A percentile compares a stretch with the other conserved stretches of the same genome.
Conservation (phyloP, 2,888 invertebrate species). For the Catocala fraxini region DNA sequence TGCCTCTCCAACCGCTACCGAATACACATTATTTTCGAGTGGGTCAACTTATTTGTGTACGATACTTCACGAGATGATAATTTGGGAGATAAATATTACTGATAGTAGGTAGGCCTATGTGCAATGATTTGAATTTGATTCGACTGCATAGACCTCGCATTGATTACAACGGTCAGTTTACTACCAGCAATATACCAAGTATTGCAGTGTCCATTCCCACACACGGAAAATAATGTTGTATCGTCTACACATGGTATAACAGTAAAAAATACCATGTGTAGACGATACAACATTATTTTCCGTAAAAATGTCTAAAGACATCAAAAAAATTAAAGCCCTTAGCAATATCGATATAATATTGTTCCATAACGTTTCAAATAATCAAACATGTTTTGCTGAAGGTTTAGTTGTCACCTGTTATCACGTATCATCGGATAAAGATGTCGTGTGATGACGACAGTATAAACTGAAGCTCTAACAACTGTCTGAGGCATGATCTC, state of each 20-base stretch:
- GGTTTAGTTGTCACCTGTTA: constrained; percentile 52
- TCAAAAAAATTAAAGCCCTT: too few species aligned
- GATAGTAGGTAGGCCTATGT: constrained; percentile 38
- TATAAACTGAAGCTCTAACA: constrained; percentile 29
- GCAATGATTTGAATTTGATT: constrained; percentile 16
- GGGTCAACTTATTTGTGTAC: constrained; percentile 79
- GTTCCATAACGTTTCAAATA: constrained; percentile 7
- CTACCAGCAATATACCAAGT: too few species aligned
- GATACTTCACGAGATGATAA: constrained; percentile 68
- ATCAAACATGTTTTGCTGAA: constrained; percentile 29
- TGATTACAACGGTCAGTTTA: too few species aligned
- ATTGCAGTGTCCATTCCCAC: too few species aligned
- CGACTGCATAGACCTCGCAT: too few species aligned
- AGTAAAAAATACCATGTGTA: too few species aligned
- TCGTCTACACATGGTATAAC: too few species aligned
- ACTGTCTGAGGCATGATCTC: constrained; percentile 13
- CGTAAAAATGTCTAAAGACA: too few species aligned
- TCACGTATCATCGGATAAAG: constrained; percentile 63
- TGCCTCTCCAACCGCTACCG: constrained; percentile 81
- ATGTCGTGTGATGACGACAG: constrained; percentile 43
- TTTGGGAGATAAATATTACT: constrained; percentile 40
- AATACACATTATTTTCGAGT: constrained; percentile 82
- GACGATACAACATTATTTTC: too few species aligned
- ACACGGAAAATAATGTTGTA: too few species aligned
- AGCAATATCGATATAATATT: too few species aligned